Base-by-base conservation (phyloP, 92 coral and sea anemone genomes). In the Nematostella vectensis region DNA sequence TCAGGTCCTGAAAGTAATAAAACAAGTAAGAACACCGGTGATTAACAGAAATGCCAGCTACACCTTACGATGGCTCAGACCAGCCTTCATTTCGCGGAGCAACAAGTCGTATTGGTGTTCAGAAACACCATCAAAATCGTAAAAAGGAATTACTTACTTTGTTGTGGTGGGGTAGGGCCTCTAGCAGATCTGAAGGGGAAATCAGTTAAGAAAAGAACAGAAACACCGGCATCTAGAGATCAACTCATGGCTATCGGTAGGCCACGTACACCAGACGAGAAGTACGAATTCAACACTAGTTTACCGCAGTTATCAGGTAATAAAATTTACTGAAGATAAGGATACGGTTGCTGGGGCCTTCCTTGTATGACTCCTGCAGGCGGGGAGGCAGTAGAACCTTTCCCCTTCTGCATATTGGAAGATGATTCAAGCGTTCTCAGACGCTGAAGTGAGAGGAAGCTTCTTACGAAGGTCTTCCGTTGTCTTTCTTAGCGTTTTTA, bases 391-490 rank as follows among this genome's bases (percentile, higher is more conserved):
- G 67, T 54, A 66, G 80, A 57, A 47, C 69, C 76, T 80, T 79
- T 85, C 95, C 95, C 95, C 88, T 85, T 85, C 95, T 71, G 91
- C 91, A 85, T 85, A 54, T 77, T 66, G 23, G 18, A 45, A 4
- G 18, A 9, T 45, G 83, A 76, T 61, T 77, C 58, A 74, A 80
- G 95, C 83, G 83, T 75, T 80, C 75, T 61, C 65, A 60, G 75
- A 85, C 95, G 95, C 95, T 74, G 71, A 73, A 78, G 79, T 68
- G 70, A 62, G 49, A 71, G 42, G 81, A 81, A 81, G 83, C 88
- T 76, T 70, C 82, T 74, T 76, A 63, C 83, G 88, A 85, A 85
- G 88, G 95, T 85, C 95, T 80, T 85, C 95, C 80, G 88, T 85
- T 75, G 75, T 70, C 67, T 70, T 67, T 69, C 82, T 62, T 73